Evolutionary conservation across 1,140 invertebrate genomes (phyloP).

Genomic region (Cyrtorhinus lividipennis): DNA sequence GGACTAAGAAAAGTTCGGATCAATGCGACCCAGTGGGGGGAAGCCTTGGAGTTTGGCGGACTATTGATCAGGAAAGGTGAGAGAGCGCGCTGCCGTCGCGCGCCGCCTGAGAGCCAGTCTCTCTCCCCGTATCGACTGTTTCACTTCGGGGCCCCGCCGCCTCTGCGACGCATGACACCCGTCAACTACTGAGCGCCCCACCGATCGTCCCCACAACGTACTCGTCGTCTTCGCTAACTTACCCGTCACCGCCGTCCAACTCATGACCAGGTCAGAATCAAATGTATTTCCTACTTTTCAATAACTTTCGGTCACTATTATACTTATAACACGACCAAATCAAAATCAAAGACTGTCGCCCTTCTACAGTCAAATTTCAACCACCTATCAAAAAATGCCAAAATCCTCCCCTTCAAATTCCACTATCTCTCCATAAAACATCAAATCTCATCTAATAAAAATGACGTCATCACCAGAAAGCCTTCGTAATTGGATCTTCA

Average conservation of each 20-base stretch:
- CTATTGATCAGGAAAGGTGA: constrained; percentile 6
- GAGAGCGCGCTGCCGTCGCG: constrained; percentile 4
- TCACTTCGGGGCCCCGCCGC: not conserved
- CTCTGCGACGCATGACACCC: not conserved
- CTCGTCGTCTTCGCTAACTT: no score
- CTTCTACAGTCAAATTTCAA: no score
- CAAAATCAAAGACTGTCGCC: no score
- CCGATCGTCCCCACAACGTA: no score
- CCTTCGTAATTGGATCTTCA: not conserved
- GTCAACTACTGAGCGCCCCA: not conserved
- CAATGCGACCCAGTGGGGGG: not conserved
- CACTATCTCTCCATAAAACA: no score
- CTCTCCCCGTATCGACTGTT: constrained; percentile 1
- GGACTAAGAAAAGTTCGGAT: not conserved
- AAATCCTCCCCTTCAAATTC: no score
- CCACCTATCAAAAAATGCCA: no score
- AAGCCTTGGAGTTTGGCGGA: constrained; percentile 6
- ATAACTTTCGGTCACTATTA: no score
- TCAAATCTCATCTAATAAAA: no score
- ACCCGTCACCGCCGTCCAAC: not conserved
- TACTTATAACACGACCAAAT: no score
- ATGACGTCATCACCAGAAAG: no score
- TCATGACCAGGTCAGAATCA: not conserved
- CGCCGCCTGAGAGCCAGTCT: not conserved
- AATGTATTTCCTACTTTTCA: no score